phyloP scores from a whole-genome alignment of 2,113 vertebrate genomes.

The Proteles cristata region DNA sequence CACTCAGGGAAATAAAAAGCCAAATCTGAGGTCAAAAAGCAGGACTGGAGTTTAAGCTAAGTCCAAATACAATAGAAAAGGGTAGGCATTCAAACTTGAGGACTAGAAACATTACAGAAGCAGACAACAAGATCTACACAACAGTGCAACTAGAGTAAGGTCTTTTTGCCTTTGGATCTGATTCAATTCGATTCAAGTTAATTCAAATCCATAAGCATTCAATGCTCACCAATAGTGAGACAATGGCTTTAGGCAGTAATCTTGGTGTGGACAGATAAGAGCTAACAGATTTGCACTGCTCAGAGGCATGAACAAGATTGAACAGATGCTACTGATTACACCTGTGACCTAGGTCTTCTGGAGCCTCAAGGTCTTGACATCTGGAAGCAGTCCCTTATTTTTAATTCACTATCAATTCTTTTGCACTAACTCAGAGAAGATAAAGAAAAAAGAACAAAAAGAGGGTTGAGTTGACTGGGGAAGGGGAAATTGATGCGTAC shows the following conservation, averaged over 20 bases:
- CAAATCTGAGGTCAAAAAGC: not conserved
- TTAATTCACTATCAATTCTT: constrained; percentile 37
- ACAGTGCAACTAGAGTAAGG: not conserved
- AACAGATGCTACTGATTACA: not conserved
- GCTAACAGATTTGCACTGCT: not conserved
- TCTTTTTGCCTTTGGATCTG: not conserved
- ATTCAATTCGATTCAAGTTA: constrained; percentile 8
- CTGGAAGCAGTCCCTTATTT: constrained; percentile 39
- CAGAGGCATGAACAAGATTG: not conserved
- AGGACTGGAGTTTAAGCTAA: not conserved
- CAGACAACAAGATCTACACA: not conserved
- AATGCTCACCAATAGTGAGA: not conserved
- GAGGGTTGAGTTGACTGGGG: not conserved
- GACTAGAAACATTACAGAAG: not conserved
- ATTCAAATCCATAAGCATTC: constrained; percentile 4
- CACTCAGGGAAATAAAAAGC: not conserved
- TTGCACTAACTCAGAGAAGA: not conserved
- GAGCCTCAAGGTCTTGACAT: not conserved
- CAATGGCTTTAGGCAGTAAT: not conserved
- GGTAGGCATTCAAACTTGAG: not conserved
- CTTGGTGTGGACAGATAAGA: not conserved
- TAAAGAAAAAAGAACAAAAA: constrained; percentile 25
- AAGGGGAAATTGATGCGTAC: not conserved
- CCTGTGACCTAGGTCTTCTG: not conserved
- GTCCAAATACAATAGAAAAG: not conserved